Base-by-base conservation (phyloP, 2,888 invertebrate genomes). In the Willowsia nigromaculata region DNA sequence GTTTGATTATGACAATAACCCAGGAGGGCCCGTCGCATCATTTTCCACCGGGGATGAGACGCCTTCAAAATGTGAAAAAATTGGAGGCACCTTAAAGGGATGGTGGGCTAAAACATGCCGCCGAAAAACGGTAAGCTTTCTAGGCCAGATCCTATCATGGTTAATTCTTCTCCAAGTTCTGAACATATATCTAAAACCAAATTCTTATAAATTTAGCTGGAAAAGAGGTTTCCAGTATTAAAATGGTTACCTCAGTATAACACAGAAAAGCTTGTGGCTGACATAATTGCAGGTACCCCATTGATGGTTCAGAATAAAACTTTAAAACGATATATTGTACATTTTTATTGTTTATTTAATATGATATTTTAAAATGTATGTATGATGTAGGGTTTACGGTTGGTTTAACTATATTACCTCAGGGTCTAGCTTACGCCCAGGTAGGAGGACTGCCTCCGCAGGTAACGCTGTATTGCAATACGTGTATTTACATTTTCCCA, bases 371-470 rank as follows among this genome's bases (percentile, higher is more conserved):
- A 22, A 11, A 33, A 30, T 65, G n/a, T n/a, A n/a, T 33, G 65
- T n/a, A 25, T 15, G 25, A 59, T 56, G 37, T 15, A 88, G 89
- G 90, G 0, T 91, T 92, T 47, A 92, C 92, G 0, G 92, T 92
- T 22, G 92, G 92, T 6, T 62, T 92, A 15, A 92, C 92, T 0
- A 92, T 92, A 43, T 78, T 92, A n/a, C 92, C 92, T 25, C 92
- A 92, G 87, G 91, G 91, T 1, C 59, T 91, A 25, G 92, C 92
- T 0, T 92, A 92, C 40, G 91, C 91, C 1, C 9, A 15, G 5
- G 62, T 65, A 18, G 50, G 50, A 37, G 78, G 78, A 18, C 78
- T 78, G 18, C 78, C 78, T 18, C 78, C 78, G 15, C 78, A 78
- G 43, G 74, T 74, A 71, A 9, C 15, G 5, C 6, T 50, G 50